Base-by-base conservation (phyloP, 1,140 invertebrate species). In the Trinorchestia longiramus region DNA sequence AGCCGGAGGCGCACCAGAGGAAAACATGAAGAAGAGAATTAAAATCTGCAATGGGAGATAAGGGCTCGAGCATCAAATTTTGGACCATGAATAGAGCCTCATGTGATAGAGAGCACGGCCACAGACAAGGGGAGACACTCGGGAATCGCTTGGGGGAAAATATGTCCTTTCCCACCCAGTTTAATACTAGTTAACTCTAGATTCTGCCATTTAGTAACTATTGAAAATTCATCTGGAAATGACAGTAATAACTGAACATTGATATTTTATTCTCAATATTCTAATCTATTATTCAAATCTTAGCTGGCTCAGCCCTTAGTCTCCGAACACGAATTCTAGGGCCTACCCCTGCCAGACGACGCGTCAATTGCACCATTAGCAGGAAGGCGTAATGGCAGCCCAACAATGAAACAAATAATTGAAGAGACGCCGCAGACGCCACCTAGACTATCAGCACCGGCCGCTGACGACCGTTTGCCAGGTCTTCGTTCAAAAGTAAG, bases 41-140 rank as follows among this genome's bases (percentile, higher is more conserved):
- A 94, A 94, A 94, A 94, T 43, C 92, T 94, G 92, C 92, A 94
- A 94, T 45, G 92, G 92, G 92, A 28, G 43, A 94, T 45, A 44
- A 47, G 92, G 43, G 92, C 92, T 11, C 36, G 41, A 40, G 43
- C 43, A 47, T 94, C 92, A 47, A 94, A 94, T 94, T 94, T 94
- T 94, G 19, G 41, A 43, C 88, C 88, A 90, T 90, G 41, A 90
- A 41, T 41, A 90, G 88, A 90, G 43, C 88, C 28, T 90, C 43
- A 41, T 28, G 11, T 90, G 88, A 42, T 90, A 41, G 43, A 90
- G 88, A 90, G 43, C n/a, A 17, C 41, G 36, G 88, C 88, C 43
- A 77, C 62, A 77, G 62, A 77, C 62, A 23, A 77, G 62, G 62
- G 62, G 62, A 77, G 62, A 36, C 62, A 77, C 62, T 36, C 6